A percentile compares a stretch with the other conserved stretches of the same genome.
Evolutionary conservation across 1,140 invertebrate species (phyloP).

Genomic region (Araneus ventricosus): DNA sequence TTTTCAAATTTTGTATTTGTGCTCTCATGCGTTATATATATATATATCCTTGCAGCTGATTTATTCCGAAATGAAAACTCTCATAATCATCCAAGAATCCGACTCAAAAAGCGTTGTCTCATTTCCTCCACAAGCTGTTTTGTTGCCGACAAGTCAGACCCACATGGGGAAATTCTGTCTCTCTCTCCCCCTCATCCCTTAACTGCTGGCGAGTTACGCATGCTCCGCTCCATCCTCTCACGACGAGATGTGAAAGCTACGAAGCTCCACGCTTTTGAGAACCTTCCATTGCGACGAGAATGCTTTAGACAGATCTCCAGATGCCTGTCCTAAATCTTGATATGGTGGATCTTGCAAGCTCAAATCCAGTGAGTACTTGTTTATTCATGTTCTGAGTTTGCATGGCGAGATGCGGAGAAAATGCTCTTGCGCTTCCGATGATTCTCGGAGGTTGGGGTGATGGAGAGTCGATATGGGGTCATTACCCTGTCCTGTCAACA

Average conservation of each 20-base stretch:
- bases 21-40: too few species aligned
- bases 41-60: too few species aligned
- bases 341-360: conserved; percentile 56
- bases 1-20: too few species aligned
- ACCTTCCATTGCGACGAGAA: not conserved
- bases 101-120: too few species aligned
- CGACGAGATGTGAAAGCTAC: conserved; percentile 9
- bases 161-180: conserved; percentile 1
- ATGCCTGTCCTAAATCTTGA: conserved; percentile 69
- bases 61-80: not conserved
- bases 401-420: not conserved
- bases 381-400: too few species aligned
- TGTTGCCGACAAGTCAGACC: not conserved
- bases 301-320: not conserved
- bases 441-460: conserved; percentile 40
- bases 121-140: not conserved
- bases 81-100: not conserved
- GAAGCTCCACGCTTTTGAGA: not conserved
- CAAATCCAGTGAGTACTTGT: conserved; percentile 55
- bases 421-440: conserved; percentile 55
- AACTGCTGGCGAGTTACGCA: conserved; percentile 21
- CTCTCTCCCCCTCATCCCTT: not conserved
- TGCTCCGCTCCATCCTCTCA: conserved; percentile 23
- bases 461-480: conserved; percentile 58
- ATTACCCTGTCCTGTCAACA: conserved; percentile 71